Percentiles rank a stretch among this genome's conserved stretches.
Evolutionary conservation across 2,113 vertebrate genomes (phyloP).

Genomic region (Hirundichthys speculiger): DNA sequence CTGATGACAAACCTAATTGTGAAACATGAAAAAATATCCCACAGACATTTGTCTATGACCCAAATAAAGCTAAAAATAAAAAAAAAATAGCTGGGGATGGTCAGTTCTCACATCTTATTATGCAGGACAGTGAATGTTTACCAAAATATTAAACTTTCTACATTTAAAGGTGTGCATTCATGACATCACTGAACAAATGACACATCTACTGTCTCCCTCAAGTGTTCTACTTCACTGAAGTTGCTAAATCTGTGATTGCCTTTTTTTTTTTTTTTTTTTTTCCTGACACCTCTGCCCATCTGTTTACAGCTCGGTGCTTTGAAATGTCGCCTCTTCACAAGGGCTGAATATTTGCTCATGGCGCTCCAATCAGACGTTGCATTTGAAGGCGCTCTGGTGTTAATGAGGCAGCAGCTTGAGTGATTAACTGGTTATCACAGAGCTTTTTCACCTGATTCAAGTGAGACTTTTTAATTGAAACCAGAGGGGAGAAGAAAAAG

Average conservation of each 20-base stretch:
- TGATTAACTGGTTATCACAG: conserved; percentile 9
- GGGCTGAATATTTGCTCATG: conserved; percentile 6
- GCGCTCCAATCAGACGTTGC: conserved; percentile 4
- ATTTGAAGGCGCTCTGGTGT: conserved; percentile 16
- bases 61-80: too few relatives aligned
- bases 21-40: too few relatives aligned
- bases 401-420: conserved; percentile 28
- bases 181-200: background rate
- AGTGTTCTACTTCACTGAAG: background rate
- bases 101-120: too few relatives aligned
- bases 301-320: conserved; percentile 11
- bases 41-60: too few relatives aligned
- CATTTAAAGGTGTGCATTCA: background rate
- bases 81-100: too few relatives aligned
- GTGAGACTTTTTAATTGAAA: conserved; percentile 38
- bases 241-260: background rate
- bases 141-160: background rate
- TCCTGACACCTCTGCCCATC: background rate
- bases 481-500: background rate
- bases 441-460: conserved; percentile 24
- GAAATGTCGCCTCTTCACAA: background rate
- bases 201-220: background rate
- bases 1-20: too few relatives aligned
- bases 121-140: background rate
- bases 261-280: background rate